A percentile compares a stretch with the other conserved stretches of the same genome.
Conservation (phyloP, 2,888 invertebrate species). For the Cenopis cana region DNA sequence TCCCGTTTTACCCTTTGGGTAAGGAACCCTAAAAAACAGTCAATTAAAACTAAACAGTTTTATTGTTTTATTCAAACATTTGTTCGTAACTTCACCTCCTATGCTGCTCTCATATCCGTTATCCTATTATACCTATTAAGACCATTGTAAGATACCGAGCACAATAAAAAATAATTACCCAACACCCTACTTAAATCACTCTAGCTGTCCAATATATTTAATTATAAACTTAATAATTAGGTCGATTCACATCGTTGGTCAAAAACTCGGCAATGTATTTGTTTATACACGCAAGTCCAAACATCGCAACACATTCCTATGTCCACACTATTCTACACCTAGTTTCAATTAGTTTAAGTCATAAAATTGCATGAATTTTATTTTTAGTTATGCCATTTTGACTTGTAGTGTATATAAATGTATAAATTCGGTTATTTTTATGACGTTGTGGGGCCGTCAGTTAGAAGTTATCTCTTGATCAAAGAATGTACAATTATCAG, state of each 20-base stretch:
- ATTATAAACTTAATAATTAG: conserved; percentile 78
- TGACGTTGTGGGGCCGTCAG: conserved; percentile 49
- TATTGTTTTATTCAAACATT: neutral
- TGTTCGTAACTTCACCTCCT: neutral
- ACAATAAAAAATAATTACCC: conserved; percentile 41
- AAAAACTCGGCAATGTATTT: conserved; percentile 56
- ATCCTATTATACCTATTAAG: neutral
- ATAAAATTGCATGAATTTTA: neutral
- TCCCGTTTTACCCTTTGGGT: too few species aligned
- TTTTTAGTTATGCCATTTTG: too few species aligned
- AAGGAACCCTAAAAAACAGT: too few species aligned
- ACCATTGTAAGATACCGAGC: neutral
- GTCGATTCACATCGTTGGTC: conserved; percentile 57
- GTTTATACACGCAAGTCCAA: neutral
- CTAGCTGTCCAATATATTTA: conserved; percentile 64
- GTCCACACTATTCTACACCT: neutral
- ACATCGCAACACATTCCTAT: neutral
- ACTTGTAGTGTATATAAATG: neutral
- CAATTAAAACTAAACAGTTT: neutral
- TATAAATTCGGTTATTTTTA: conserved; percentile 29
- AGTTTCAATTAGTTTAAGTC: neutral
- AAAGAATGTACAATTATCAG: conserved; percentile 71
- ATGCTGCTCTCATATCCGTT: conserved; percentile 17
- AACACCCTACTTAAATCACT: conserved; percentile 39
- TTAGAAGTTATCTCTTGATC: conserved; percentile 65